Evolutionary conservation across 2,797 vertebrate species (phyloP), one percentile per base, ranked within the genome.

Genomic region (Nasua narica): DNA sequence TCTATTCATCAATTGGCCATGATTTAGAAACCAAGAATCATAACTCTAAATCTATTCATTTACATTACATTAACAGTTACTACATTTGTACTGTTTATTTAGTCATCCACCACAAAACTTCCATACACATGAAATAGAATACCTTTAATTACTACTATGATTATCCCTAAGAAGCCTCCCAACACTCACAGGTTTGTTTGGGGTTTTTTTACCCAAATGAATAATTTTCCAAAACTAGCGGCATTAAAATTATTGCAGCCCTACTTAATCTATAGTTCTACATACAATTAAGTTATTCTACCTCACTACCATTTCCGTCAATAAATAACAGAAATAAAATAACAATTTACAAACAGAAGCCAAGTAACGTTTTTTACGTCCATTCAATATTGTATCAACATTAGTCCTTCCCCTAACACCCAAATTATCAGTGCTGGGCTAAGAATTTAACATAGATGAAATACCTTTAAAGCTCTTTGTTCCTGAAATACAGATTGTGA

Each of bases 61-160:
- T 98, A 98, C 0, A 29, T 98, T 98, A 0, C 94, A 0, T 97
- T 98, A 11, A 98, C 98, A 0, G 6, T 87, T 0, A 29, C 97
- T 4, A 4, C 85, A 0, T 98, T 98, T 0, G 0, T 97, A 0
- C 0, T 74, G 0, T 54, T 98, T 0, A 98, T 96, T 23, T 0
- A 8, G 29, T 7, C 23, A 0, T 0, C 96, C 0, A 97, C 95
- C 0, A 98, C 48, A 16, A 96, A 98, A 0, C 98, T 95, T 0
- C 14, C 67, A 0, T 2, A 19, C 0, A 43, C 52, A 0, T 97
- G 97, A 18, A 0, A 97, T 0, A 98, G 98, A 67, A 98, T 98
- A 0, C 0, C 23, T 0, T 0, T 97, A 0, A 70, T 91, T 0
- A 0, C 10, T 98, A 0, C 86, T 0, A 8, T 92, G 0, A 0